Percentiles rank a stretch among this genome's conserved stretches.
Evolutionary conservation across 1,140 invertebrate genomes (phyloP).

Genomic region (Gonatopus flavifemur): DNA sequence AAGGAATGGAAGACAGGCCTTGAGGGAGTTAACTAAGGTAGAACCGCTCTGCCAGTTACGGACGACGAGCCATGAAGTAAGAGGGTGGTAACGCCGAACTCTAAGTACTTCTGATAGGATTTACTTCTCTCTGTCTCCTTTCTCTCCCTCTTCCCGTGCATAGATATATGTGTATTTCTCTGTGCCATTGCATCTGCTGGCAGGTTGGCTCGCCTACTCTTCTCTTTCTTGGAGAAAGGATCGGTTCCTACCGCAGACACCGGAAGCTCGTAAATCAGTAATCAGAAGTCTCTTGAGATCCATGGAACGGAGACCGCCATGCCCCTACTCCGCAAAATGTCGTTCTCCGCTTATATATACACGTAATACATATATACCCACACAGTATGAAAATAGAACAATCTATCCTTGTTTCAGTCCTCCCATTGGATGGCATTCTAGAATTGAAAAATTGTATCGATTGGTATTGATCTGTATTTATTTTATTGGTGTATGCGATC

Average conservation of each 20-base stretch:
- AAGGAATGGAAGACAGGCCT: slow-evolving; percentile 15
- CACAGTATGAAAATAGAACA: too few species aligned
- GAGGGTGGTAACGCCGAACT: slow-evolving; percentile 43
- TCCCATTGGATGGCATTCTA: too few species aligned
- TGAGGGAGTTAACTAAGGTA: slow-evolving; percentile 28
- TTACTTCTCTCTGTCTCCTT: slow-evolving; percentile 29
- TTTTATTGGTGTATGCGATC: too few species aligned
- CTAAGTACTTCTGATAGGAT: slow-evolving; percentile 55
- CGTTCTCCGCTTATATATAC: too few species aligned
- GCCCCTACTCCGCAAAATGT: too few species aligned
- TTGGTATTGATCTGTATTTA: too few species aligned
- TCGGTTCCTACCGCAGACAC: slow-evolving; percentile 34
- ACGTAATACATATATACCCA: too few species aligned
- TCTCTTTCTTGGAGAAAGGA: slow-evolving; percentile 31
- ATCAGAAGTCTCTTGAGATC: slow-evolving; percentile 42
- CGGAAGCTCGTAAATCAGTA: slow-evolving; percentile 52
- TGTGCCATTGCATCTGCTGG: slow-evolving; percentile 31
- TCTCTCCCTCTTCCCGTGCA: slow-evolving; percentile 15
- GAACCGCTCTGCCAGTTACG: slow-evolving; percentile 32
- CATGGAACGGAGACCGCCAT: too few species aligned
- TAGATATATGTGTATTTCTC: slow-evolving; percentile 24
- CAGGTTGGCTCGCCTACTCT: slow-evolving; percentile 16
- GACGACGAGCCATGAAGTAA: slow-evolving; percentile 21
- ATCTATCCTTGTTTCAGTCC: too few species aligned
- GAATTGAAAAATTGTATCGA: too few species aligned